Evolutionary conservation across 1,140 invertebrate species (phyloP), one percentile per base, ranked within the genome.

Genomic region (Drosophila lacertosa): DNA sequence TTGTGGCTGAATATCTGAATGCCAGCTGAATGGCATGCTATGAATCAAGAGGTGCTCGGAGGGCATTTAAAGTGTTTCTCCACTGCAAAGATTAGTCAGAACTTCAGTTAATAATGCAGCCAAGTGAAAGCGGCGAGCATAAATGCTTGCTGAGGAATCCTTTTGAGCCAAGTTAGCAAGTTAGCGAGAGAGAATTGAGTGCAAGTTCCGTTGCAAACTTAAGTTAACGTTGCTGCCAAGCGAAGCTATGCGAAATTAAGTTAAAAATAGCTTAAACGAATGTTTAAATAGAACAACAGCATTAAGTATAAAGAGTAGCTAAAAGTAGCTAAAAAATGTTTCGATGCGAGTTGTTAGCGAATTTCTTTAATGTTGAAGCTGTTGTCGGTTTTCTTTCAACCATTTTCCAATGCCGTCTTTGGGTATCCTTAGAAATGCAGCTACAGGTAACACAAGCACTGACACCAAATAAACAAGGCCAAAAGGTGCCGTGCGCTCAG

Each of bases 401-500:
- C 42, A 29, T 22, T 9, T 40, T 32, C 15, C 16, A 51, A 16
- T 26, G 22, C 45, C 45, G 35, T 66, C 60, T 39, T 16, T 66
- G 57, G 55, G 58, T 67, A 82, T 40, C 75, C 79, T 72, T 79
- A 72, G 54, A 75, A 83, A 75, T 59, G 74, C 57, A 63, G 67
- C 67, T 53, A 44, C 66, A 64, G 44, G 57, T 67, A 82, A 63
- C 58, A 74, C 44, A 69, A 74, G 74, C 74, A 79, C 39, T 77
- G 68, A 79, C 71, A 76, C 77, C 57, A 77, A 81, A 82, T 71
- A 64, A 83, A 80, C 37, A 81, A 76, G 80, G 81, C 44, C 80
- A 79, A 55, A 60, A 72, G 20, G 50, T 71, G 63, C 18, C 4
- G 58, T 26, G 33, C 18, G 69, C 1, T 24, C 35, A 24, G 20